Evolutionary conservation across 2,797 vertebrate species (phyloP).

Genomic region (Mastacembelus armatus): DNA sequence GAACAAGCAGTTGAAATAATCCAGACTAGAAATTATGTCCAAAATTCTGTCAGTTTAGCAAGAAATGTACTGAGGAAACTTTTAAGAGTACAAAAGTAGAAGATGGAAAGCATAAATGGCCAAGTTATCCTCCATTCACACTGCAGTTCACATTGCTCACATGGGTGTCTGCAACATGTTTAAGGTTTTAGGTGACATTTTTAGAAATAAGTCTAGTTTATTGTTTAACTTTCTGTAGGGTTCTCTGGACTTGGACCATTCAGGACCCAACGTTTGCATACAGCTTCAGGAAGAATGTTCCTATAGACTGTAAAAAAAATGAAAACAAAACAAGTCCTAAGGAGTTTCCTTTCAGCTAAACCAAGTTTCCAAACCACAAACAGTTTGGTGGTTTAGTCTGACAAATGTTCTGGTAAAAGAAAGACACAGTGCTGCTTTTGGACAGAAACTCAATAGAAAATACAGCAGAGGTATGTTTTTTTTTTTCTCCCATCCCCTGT

Average conservation of each 20-base stretch:
- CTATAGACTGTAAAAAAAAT: conserved; percentile 46
- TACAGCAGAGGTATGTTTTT: conserved; percentile 56
- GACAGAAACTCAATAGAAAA: conserved; percentile 56
- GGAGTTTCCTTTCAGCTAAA: conserved; percentile 77
- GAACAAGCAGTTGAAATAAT: conserved; percentile 32
- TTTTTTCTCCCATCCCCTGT: conserved; percentile 55
- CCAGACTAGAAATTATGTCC: conserved; percentile 31
- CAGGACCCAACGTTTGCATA: conserved; percentile 26
- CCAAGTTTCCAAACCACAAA: conserved; percentile 80
- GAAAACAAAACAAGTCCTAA: conserved; percentile 67
- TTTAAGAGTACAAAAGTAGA: conserved; percentile 1
- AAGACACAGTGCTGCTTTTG: conserved; percentile 69
- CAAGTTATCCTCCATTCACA: neutral
- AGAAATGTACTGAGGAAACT: conserved; percentile 35
- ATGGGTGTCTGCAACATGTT: conserved; percentile 5
- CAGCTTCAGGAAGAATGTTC: conserved; percentile 60
- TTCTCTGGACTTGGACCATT: conserved; percentile 16
- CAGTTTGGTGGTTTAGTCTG: conserved; percentile 74
- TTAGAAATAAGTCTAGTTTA: neutral
- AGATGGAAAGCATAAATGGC: neutral
- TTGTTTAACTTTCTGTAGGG: conserved; percentile 12
- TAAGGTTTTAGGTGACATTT: conserved; percentile 4
- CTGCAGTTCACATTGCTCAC: conserved; percentile 10
- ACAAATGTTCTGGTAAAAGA: conserved; percentile 80
- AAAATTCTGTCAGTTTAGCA: conserved; percentile 35